Conservation (phyloP, 1,140 invertebrate genomes). For the Drusus annulatus region DNA sequence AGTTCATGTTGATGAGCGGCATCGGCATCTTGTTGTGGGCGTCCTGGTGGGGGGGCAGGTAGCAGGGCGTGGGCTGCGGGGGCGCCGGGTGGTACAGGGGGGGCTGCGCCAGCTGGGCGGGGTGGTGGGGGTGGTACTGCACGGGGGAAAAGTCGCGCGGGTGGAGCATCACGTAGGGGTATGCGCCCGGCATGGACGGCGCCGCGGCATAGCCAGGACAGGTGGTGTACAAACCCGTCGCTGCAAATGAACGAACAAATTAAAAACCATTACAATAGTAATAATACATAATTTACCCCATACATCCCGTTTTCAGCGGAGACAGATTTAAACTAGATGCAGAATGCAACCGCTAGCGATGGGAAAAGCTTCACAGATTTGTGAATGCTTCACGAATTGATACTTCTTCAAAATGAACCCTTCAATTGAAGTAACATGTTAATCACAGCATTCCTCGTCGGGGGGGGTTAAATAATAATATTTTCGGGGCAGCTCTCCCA, state of each 20-base stretch:
- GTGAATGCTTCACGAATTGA: no score
- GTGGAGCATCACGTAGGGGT: slow-evolving; percentile 46
- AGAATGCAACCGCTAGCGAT: no score
- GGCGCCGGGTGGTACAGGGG: slow-evolving; percentile 38
- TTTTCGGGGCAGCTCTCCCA: no score
- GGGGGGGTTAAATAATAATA: no score
- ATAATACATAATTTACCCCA: no score
- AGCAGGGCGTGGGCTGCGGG: slow-evolving; percentile 46
- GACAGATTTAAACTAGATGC: no score
- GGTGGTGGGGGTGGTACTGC: slow-evolving; percentile 20
- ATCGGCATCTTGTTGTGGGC: slow-evolving; percentile 47
- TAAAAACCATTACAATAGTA: slow-evolving; percentile 43
- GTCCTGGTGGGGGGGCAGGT: slow-evolving; percentile 39
- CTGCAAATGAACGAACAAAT: slow-evolving; percentile 37
- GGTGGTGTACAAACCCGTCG: slow-evolving; percentile 56
- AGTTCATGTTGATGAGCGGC: slow-evolving; percentile 37
- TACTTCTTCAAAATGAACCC: no score
- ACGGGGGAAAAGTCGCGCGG: slow-evolving; percentile 20
- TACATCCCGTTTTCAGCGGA: no score
- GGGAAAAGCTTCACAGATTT: no score
- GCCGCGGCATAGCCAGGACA: slow-evolving; percentile 55
- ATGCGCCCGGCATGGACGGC: slow-evolving; percentile 22
- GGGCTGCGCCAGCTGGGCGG: slow-evolving; percentile 40
- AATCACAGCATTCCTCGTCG: no score
- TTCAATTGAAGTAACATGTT: no score